Base-by-base conservation (phyloP, 1,140 invertebrate species). In the Hormaphis cornu region DNA sequence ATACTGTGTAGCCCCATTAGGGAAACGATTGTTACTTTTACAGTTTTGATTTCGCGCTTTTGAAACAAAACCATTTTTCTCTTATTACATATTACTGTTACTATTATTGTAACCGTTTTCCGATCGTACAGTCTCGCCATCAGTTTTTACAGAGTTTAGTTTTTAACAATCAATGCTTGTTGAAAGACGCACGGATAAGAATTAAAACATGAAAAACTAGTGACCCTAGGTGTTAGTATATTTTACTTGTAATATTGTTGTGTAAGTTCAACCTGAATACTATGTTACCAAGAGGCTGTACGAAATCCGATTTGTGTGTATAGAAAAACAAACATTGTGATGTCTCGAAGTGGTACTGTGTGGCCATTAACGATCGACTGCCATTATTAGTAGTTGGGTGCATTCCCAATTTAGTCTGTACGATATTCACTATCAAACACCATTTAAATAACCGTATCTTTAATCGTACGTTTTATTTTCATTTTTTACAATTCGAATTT, bases 401-500 rank as follows among this genome's bases (percentile, higher is more conserved):
- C 3, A 12, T 16, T 3, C 24, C 37, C n/a, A 5, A 18, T 61
- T 61, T 61, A 61, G 24, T 20, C 40, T 61, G 24, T 61, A 61
- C 12, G n/a, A n/a, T n/a, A 61, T 61, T 44, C 40, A 44, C 28
- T 20, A 28, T 28, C 18, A 44, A 28, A 44, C 22, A 28, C 40
- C 18, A 28, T 61, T 44, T 14, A n/a, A 8, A 14, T 7, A 18
- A n/a, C 4, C n/a, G n/a, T n/a, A n/a, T 12, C 16, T 8, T 61
- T 26, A 28, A 61, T 44, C 8, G 2, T 28, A 26, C 18, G 22
- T 44, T 58, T 28, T 26, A 44, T 7, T 44, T 44, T 61, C 8
- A 2, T 44, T 48, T 66, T n/a, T 48, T 66, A 48, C 26, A 20
- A 66, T 48, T 66, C 42, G 59, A 66, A 66, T 66, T 66, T 66